Evolutionary conservation across 2,113 vertebrate genomes (phyloP), one percentile per base, ranked within the genome.

Genomic region (Oenanthe melanoleuca): DNA sequence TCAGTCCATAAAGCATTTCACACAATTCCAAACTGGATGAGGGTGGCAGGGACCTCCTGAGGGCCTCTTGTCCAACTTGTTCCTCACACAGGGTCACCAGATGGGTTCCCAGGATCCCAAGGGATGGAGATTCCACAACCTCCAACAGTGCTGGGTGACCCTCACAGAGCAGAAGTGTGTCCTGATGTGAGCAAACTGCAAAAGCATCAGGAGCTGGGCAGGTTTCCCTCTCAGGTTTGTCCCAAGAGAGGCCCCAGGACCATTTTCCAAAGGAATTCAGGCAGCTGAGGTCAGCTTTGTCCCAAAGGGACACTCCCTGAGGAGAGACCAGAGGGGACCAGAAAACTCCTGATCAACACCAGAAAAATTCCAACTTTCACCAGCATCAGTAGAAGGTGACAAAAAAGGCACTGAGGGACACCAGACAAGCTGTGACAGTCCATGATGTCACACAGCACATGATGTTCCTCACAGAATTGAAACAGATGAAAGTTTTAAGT

Each of bases 401-500:
- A 45, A 40, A 69, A 78, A 55, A 40, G 14, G 29, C 69, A 28
- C 59, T 18, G 34, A 72, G 86, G 44, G 47, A 73, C 44, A 57
- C n/a, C 12, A 38, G 65, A 14, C 3, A 33, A 57, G 18, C 13
- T 63, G 26, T 20, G 53, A 55, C 1, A 5, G n/a, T 0, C 52
- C 47, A 16, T 8, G 69, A 40, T 24, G 45, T 49, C 56, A 80
- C 4, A 9, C 0, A 8, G 72, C 66, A 77, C 55, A 38, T 5
- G 17, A 60, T 28, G 33, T 0, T 55, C 40, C 55, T 72, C 53
- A 47, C 8, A 64, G 34, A 79, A 67, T 0, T 50, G 6, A 45
- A 77, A 66, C 0, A 1, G 0, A 7, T 6, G 6, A 10, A 42
- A 86, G 45, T 38, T 33, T 15, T 5, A 22, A 64, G 40, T 71